Conservation (phyloP, 2,888 invertebrate species). For the Cerastis rubricosa region DNA sequence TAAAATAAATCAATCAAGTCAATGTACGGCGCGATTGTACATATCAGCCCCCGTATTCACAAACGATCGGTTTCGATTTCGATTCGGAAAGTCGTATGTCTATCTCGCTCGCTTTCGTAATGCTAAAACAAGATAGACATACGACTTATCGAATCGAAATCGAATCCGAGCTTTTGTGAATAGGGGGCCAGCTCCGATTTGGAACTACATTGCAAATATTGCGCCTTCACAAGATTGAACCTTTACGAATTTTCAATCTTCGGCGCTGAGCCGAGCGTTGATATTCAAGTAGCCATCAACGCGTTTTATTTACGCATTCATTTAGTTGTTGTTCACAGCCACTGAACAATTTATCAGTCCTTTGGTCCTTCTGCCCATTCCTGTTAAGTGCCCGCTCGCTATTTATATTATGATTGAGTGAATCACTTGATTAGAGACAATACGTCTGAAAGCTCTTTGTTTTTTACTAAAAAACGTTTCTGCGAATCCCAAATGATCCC, state of each 20-base stretch:
- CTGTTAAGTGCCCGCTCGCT: slow-evolving; percentile 35
- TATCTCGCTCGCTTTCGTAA: too few species aligned
- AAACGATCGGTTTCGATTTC: too few species aligned
- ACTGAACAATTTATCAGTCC: background rate
- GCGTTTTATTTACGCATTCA: background rate
- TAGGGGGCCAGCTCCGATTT: too few species aligned
- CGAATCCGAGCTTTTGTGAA: too few species aligned
- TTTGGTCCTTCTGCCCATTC: slow-evolving; percentile 36
- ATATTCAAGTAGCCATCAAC: background rate
- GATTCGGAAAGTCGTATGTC: too few species aligned
- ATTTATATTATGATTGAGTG: slow-evolving; percentile 68
- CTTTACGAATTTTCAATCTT: background rate
- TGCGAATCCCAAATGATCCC: slow-evolving; percentile 39
- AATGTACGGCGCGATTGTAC: too few species aligned
- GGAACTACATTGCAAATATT: too few species aligned
- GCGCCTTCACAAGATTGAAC: too few species aligned
- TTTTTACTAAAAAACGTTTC: slow-evolving; percentile 55
- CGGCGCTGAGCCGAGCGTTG: background rate
- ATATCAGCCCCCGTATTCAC: too few species aligned
- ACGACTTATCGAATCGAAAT: too few species aligned
- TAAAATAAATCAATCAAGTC: too few species aligned
- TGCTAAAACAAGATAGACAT: too few species aligned
- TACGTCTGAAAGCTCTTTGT: slow-evolving; percentile 60
- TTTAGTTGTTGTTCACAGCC: background rate
- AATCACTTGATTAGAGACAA: slow-evolving; percentile 72